A percentile compares a stretch with the other conserved stretches of the same genome.
Conservation (phyloP, 2,888 invertebrate species). For the Chloroclysta siterata region DNA sequence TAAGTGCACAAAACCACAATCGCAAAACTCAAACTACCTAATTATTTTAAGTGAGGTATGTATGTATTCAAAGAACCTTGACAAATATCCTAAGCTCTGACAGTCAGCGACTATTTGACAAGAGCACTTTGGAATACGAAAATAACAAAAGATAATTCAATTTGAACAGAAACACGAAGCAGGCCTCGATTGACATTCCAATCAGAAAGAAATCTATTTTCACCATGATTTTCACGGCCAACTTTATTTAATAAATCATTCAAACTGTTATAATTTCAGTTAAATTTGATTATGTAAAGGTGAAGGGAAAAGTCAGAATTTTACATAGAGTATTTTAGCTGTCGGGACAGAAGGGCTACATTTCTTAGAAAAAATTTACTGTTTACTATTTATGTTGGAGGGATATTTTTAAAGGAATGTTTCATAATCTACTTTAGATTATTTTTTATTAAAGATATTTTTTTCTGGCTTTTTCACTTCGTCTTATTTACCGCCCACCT, state of each 20-base stretch:
- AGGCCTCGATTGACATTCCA: slow-evolving; percentile 47
- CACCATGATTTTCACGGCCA: no score
- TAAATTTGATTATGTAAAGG: slow-evolving; percentile 71
- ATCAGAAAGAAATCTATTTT: slow-evolving; percentile 54
- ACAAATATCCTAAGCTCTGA: background rate
- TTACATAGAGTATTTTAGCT: slow-evolving; percentile 42
- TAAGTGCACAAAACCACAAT: no score
- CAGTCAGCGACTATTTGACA: background rate
- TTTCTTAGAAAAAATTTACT: background rate
- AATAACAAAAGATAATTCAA: slow-evolving; percentile 26
- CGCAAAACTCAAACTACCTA: no score
- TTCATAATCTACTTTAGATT: no score
- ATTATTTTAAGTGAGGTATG: no score
- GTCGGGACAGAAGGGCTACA: slow-evolving; percentile 30
- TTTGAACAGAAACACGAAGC: slow-evolving; percentile 32
- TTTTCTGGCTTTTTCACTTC: no score
- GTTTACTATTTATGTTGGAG: no score
- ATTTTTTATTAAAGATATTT: no score
- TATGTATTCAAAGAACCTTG: background rate
- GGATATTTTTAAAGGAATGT: no score
- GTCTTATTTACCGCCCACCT: no score
- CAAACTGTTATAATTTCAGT: slow-evolving; percentile 70
- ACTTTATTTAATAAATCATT: slow-evolving; percentile 70
- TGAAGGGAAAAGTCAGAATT: slow-evolving; percentile 47
- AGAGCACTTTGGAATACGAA: slow-evolving; percentile 5